These are phyloP conservation scores for Cheilosia vulpina DNA, from an alignment of 2,888 invertebrate species.

Conservation along the genomic window DNA sequence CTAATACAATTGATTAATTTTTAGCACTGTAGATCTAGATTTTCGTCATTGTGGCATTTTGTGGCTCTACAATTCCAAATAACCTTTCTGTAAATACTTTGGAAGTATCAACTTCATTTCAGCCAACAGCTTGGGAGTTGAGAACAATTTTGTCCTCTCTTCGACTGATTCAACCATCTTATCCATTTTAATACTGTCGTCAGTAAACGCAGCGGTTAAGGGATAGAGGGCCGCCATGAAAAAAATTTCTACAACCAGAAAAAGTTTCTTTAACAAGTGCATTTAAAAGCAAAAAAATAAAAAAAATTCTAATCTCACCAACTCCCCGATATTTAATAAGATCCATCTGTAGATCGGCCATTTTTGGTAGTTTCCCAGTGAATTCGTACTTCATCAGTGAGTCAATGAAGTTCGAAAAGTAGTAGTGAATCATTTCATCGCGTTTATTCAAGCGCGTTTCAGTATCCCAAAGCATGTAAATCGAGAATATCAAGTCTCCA, in stretches of 20 bases:
- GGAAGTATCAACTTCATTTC: slow-evolving; percentile 27
- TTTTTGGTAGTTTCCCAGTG: slow-evolving; percentile 76
- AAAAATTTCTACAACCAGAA: slow-evolving; percentile 7
- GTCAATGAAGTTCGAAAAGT: slow-evolving; percentile 75
- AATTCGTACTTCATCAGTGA: slow-evolving; percentile 76
- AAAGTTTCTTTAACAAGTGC: neutral
- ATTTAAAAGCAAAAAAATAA: neutral
- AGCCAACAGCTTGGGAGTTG: neutral
- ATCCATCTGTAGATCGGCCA: slow-evolving; percentile 73
- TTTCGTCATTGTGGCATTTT: neutral
- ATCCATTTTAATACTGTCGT: slow-evolving; percentile 20
- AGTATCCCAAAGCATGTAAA: slow-evolving; percentile 76
- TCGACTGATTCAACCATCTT: slow-evolving; percentile 26
- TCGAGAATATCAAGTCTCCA: slow-evolving; percentile 77
- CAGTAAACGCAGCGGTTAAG: slow-evolving; percentile 19
- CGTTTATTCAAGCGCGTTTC: slow-evolving; percentile 73
- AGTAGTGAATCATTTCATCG: slow-evolving; percentile 77
- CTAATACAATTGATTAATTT: too few relatives aligned
- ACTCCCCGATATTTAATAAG: slow-evolving; percentile 74
- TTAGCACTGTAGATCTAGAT: too few relatives aligned
- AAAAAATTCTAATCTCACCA: slow-evolving; percentile 69
- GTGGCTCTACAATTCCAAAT: slow-evolving; percentile 7
- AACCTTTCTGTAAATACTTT: slow-evolving; percentile 13
- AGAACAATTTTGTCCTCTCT: slow-evolving; percentile 15
- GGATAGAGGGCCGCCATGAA: slow-evolving; percentile 14